Percentiles rank a stretch among this genome's conserved stretches.
Evolutionary conservation across 2,888 invertebrate genomes (phyloP).

Genomic region (Sceliomorpha sp.): DNA sequence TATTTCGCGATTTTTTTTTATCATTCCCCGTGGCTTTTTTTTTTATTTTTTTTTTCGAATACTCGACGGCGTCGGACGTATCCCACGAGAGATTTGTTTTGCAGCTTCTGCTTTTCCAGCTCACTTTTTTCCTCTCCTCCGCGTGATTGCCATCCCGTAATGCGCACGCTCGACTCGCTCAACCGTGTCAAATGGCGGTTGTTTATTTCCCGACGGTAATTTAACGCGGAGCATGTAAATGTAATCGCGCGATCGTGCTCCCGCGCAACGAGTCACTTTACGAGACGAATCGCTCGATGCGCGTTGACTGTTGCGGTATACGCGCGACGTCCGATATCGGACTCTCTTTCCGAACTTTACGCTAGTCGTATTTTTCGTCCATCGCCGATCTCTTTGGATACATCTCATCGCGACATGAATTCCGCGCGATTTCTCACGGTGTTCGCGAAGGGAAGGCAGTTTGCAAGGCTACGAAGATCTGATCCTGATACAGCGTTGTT

Average conservation of each 20-base stretch:
- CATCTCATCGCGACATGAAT: no score
- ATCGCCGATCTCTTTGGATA: no score
- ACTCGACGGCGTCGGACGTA: slow-evolving; percentile 43
- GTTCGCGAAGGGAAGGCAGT: no score
- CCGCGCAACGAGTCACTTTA: slow-evolving; percentile 29
- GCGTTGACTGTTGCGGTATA: slow-evolving; percentile 10
- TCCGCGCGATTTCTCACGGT: no score
- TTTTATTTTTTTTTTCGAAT: slow-evolving; percentile 16
- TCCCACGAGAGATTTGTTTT: slow-evolving; percentile 53
- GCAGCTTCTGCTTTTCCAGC: slow-evolving; percentile 45
- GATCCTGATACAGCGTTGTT: no score
- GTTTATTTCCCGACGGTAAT: slow-evolving; percentile 59
- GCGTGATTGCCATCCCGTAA: slow-evolving; percentile 53
- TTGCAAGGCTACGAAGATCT: no score
- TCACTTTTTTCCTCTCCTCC: slow-evolving; percentile 41
- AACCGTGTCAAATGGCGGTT: slow-evolving; percentile 59
- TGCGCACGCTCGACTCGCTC: slow-evolving; percentile 51
- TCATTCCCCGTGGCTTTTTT: no score
- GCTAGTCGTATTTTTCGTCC: no score
- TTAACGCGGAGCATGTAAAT: slow-evolving; percentile 56
- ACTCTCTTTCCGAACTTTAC: not conserved
- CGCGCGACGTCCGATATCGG: not conserved
- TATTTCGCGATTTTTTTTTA: slow-evolving; percentile 36
- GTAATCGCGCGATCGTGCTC: slow-evolving; percentile 47
- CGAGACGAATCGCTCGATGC: slow-evolving; percentile 22